Percentiles rank a stretch among this genome's conserved stretches.
phyloP scores from a whole-genome alignment of 2,888 invertebrate species.

The Synanthedon andrenaeformis region DNA sequence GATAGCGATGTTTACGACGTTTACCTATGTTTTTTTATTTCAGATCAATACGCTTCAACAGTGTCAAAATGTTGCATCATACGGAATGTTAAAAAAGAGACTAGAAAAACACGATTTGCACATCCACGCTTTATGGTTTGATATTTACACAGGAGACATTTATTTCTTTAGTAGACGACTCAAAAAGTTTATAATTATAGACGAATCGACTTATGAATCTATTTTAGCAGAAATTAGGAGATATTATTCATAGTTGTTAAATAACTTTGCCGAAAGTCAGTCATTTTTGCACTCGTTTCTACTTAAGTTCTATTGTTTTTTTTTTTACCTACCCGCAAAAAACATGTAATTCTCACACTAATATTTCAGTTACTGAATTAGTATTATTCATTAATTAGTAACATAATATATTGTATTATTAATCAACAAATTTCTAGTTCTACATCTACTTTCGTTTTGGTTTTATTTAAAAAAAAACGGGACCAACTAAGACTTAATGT shows the following conservation, averaged over 20 bases:
- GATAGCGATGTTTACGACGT: background rate
- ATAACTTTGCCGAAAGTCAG: background rate
- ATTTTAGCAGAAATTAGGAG: constrained; percentile 81
- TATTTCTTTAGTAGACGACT: constrained; percentile 92
- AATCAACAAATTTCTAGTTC: too few species aligned
- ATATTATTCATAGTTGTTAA: constrained; percentile 76
- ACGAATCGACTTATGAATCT: constrained; percentile 82
- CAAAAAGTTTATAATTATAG: constrained; percentile 87
- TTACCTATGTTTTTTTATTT: constrained; percentile 17
- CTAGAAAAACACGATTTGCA: constrained; percentile 85
- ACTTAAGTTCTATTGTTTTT: background rate
- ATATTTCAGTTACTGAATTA: background rate
- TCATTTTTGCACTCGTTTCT: background rate
- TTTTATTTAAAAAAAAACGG: too few species aligned
- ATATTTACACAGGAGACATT: constrained; percentile 96
- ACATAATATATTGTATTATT: too few species aligned
- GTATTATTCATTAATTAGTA: too few species aligned
- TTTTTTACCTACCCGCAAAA: background rate
- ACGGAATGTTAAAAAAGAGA: constrained; percentile 87
- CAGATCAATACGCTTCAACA: constrained; percentile 92
- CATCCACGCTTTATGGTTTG: constrained; percentile 97
- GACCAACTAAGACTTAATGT: too few species aligned
- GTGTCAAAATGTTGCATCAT: constrained; percentile 91
- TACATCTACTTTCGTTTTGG: too few species aligned
- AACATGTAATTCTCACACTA: background rate